Percentiles rank a stretch among this genome's conserved stretches.
Evolutionary conservation across 2,888 invertebrate genomes (phyloP).

Genomic region (Nasonia oneida): DNA sequence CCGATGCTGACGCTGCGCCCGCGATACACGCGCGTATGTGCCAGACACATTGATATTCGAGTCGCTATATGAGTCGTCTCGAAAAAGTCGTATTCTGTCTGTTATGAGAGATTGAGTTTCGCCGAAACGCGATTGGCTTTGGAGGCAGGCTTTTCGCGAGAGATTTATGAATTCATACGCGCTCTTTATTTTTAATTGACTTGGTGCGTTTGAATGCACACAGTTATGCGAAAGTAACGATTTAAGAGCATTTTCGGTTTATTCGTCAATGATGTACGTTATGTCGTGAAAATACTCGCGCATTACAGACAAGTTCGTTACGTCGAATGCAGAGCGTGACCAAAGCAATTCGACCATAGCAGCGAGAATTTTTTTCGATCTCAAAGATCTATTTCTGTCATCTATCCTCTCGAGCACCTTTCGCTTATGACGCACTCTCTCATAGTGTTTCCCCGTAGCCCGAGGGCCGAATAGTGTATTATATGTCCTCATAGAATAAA

Average conservation of each 20-base stretch:
- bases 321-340: conserved; percentile 26
- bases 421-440: conserved; percentile 56
- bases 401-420: conserved; percentile 31
- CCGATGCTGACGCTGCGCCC: not conserved
- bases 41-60: not conserved
- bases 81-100: not conserved
- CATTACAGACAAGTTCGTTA: conserved; percentile 28
- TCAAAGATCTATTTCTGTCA: conserved; percentile 48
- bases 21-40: not conserved
- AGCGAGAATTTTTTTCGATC: conserved; percentile 69
- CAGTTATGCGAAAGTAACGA: not conserved
- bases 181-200: too few relatives aligned
- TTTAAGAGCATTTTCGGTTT: not conserved
- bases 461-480: conserved; percentile 75
- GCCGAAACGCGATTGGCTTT: not conserved
- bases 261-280: too few relatives aligned
- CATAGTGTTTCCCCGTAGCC: conserved; percentile 75
- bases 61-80: not conserved
- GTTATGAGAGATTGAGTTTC: not conserved
- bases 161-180: not conserved
- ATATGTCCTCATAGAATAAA: conserved; percentile 78
- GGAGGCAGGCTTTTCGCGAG: not conserved
- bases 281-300: not conserved
- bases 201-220: not conserved
- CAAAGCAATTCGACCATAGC: conserved; percentile 50